Percentiles rank a stretch among this genome's conserved stretches.
phyloP scores from a whole-genome alignment of 2,888 invertebrate genomes.

The Eledona agricola region DNA sequence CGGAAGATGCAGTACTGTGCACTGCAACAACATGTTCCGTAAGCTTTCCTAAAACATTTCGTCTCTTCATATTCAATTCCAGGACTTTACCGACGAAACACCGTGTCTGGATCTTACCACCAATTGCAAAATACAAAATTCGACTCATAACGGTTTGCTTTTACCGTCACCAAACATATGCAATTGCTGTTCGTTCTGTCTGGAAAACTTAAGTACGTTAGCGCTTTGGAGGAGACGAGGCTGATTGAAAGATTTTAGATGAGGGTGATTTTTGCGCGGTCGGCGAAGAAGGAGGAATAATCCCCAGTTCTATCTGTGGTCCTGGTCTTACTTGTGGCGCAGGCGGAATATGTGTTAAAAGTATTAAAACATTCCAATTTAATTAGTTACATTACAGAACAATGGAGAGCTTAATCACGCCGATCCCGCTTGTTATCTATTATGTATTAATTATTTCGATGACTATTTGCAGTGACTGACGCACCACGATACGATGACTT shows the following conservation, averaged over 20 bases:
- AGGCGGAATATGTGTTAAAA: constrained; percentile 62
- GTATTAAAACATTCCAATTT: too few relatives aligned
- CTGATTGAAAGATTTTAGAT: constrained; percentile 57
- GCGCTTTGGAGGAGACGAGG: constrained; percentile 1
- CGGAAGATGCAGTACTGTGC: too few relatives aligned
- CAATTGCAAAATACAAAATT: constrained; percentile 67
- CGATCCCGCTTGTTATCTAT: too few relatives aligned
- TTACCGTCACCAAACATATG: constrained; percentile 69
- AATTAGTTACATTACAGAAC: too few relatives aligned
- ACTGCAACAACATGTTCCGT: background rate
- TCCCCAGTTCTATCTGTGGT: constrained; percentile 69
- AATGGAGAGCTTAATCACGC: too few relatives aligned
- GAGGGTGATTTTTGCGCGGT: constrained; percentile 64
- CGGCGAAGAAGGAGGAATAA: constrained; percentile 62
- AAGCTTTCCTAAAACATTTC: background rate
- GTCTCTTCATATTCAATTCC: background rate
- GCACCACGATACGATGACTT: constrained; percentile 35
- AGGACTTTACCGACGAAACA: constrained; percentile 14
- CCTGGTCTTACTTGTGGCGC: constrained; percentile 65
- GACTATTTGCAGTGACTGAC: constrained; percentile 8
- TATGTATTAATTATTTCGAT: background rate
- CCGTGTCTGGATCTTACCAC: constrained; percentile 49
- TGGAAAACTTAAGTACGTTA: constrained; percentile 66
- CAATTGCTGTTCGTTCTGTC: constrained; percentile 72
- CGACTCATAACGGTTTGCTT: constrained; percentile 66